phyloP scores from a whole-genome alignment of 2,888 invertebrate genomes.

The Sesia bembeciformis region DNA sequence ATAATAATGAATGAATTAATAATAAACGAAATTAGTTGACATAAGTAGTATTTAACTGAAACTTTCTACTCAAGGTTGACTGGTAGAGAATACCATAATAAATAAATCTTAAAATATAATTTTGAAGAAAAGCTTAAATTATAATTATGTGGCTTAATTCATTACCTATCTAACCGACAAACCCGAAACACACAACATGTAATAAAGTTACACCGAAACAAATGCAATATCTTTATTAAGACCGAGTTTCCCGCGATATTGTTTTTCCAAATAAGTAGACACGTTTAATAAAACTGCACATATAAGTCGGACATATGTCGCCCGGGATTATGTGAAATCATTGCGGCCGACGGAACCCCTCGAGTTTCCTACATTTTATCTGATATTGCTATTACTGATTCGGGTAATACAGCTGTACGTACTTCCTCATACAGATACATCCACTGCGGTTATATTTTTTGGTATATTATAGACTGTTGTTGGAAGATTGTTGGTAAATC shows the following conservation, averaged over 20 bases:
- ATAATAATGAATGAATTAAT: no score
- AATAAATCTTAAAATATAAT: no score
- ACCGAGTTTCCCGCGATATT: slow-evolving; percentile 11
- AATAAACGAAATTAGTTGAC: no score
- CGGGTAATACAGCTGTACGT: slow-evolving; percentile 8
- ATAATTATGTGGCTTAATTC: not conserved
- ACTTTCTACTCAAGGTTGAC: no score
- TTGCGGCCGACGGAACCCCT: slow-evolving; percentile 27
- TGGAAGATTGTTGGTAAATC: no score
- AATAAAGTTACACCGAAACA: not conserved
- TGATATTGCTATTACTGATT: slow-evolving; percentile 23
- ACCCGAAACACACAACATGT: no score
- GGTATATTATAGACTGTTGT: no score
- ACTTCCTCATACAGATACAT: not conserved
- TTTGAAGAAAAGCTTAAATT: no score
- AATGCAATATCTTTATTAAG: not conserved
- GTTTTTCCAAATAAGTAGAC: slow-evolving; percentile 39
- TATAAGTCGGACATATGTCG: slow-evolving; percentile 52
- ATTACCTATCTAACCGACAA: not conserved
- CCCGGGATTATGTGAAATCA: slow-evolving; percentile 57
- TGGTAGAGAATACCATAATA: no score
- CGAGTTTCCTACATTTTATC: slow-evolving; percentile 13
- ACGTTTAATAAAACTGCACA: slow-evolving; percentile 50
- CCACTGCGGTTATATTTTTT: no score
- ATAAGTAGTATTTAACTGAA: no score